These are phyloP conservation scores for Nibea coibor DNA, from an alignment of 2,113 vertebrate species.

Conservation along the genomic window DNA sequence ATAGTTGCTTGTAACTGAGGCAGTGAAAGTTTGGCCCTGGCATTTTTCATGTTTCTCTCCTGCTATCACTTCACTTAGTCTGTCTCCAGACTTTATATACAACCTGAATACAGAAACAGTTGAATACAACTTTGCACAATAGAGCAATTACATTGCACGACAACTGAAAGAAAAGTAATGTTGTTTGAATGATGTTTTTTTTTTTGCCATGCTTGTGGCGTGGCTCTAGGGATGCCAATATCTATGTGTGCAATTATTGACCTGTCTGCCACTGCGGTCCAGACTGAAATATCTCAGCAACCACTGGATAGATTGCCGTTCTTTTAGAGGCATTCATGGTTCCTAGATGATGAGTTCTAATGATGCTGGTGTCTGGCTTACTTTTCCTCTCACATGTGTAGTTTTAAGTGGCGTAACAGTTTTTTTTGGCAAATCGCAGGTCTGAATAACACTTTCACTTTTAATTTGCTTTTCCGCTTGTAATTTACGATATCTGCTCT, in stretches of 20 bases:
- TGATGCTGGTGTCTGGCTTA: neutral
- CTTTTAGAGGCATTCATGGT: neutral
- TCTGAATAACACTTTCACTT: no score
- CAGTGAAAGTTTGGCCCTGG: neutral
- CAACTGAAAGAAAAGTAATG: neutral
- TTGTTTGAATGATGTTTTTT: neutral
- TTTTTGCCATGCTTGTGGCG: neutral
- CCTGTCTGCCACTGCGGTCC: neutral
- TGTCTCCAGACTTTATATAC: conserved; percentile 10
- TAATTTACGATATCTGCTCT: no score
- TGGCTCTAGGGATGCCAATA: neutral
- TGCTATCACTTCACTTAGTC: neutral
- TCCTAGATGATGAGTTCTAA: neutral
- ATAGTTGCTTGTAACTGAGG: neutral
- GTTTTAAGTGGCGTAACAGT: neutral
- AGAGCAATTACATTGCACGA: conserved; percentile 3
- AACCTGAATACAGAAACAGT: neutral
- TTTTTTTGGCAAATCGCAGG: no score
- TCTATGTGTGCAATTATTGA: neutral
- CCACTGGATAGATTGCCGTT: neutral
- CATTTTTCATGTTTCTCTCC: neutral
- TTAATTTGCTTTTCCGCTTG: no score
- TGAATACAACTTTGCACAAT: neutral
- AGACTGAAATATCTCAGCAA: neutral
- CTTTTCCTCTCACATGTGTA: neutral